Evolutionary conservation across 2,888 invertebrate species (phyloP), one percentile per base, ranked within the genome.

Genomic region (Ichneumoninae sp.): DNA sequence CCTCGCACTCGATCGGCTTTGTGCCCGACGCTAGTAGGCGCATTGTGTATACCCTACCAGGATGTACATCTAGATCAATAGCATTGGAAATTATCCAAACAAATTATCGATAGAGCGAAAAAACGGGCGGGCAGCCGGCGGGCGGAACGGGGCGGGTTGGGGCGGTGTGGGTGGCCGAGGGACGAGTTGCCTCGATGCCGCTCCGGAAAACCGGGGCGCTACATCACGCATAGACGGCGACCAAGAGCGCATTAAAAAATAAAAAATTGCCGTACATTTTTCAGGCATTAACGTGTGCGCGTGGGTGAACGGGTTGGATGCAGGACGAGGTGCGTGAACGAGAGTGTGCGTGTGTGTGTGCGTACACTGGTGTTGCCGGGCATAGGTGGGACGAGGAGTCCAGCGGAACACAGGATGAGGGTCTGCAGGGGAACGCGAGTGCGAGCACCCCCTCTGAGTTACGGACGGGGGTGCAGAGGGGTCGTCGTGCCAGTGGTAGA

Each of bases 181-280:
- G 77, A 65, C 66, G 84, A 74, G 81, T 69, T 52, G 76, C 83
- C 87, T 85, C 84, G 79, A 84, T 82, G 82, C 88, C 89, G 87
- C 69, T 82, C 89, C 87, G 88, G 89, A 87, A 90, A 90, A 89
- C 85, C 91, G 89, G 89, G 89, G 88, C 90, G 91, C 91, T 92
- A 92, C 92, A 93, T 92, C 93, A 93, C 92, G 91, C 92, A 92
- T 91, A 92, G 92, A 90, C 87, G 89, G 84, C 78, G 81, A 85
- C 83, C 65, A 70, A 79, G 85, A 47, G 81, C 92, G 92, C 92
- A 93, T 93, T 93, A 93, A 93, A 93, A 93, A 93, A 93, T 93
- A 93, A 93, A 93, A 93, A 93, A 93, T 93, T 92, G 93, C 93
- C 91, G 92, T 92, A 93, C 93, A 93, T 93, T 93, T 93, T 93